phyloP scores from a whole-genome alignment of 2,113 vertebrate species.

The Marmota monax region DNA sequence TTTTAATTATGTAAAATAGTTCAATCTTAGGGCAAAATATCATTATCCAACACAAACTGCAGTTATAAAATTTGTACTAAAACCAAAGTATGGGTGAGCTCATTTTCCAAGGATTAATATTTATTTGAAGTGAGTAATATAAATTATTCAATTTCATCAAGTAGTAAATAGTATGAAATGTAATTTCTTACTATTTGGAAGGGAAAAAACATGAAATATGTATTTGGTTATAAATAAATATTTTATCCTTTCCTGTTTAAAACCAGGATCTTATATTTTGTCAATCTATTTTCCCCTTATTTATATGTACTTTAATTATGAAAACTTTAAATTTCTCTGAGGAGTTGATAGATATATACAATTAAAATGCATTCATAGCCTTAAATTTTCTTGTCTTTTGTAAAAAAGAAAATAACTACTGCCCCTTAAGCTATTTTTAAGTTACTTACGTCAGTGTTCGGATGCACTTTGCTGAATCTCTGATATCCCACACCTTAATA shows the following conservation, averaged over 20 bases:
- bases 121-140: background rate
- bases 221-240: background rate
- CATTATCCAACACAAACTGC: background rate
- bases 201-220: background rate
- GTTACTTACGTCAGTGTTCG: slow-evolving; percentile 95
- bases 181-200: background rate
- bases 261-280: background rate
- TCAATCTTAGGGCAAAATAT: slow-evolving; percentile 29
- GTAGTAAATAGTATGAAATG: background rate
- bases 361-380: background rate
- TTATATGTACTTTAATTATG: background rate
- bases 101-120: background rate
- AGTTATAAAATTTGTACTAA: slow-evolving; percentile 19
- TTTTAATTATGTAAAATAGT: slow-evolving; percentile 1
- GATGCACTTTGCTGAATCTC: slow-evolving; percentile 97
- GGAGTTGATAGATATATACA: background rate
- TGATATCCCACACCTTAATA: slow-evolving; percentile 99
- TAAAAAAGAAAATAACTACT: background rate
- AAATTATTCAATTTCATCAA: slow-evolving; percentile 3
- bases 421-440: background rate
- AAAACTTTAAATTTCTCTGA: background rate
- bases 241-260: slow-evolving; percentile 1
- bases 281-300: background rate
- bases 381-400: slow-evolving; percentile 1
- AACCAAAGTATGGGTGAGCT: background rate